These are phyloP conservation scores for Babylonia areolata DNA, from an alignment of 1,140 invertebrate genomes.

Conservation along the genomic window DNA sequence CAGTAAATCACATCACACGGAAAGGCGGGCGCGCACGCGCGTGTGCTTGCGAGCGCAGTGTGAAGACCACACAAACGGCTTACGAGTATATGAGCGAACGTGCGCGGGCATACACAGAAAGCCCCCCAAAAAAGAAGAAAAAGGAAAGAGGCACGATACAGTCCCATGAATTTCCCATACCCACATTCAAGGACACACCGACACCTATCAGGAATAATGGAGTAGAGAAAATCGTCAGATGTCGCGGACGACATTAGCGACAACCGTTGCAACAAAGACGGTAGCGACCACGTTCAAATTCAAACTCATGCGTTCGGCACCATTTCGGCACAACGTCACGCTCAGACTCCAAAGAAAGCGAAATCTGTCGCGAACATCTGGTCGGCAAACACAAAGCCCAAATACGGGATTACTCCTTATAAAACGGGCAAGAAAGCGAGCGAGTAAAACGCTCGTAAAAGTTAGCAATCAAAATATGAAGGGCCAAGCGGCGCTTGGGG, in stretches of 20 bases:
- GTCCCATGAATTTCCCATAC: too few species aligned
- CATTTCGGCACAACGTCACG: too few species aligned
- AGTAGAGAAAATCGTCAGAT: neutral
- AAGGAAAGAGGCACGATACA: too few species aligned
- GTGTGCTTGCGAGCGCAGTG: too few species aligned
- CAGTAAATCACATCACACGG: too few species aligned
- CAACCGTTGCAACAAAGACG: neutral
- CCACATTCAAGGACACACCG: too few species aligned
- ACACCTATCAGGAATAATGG: neutral
- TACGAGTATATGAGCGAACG: too few species aligned
- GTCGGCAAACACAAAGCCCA: neutral
- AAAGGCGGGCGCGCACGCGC: too few species aligned
- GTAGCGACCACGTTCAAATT: neutral
- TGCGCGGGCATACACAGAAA: too few species aligned
- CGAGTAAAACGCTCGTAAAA: constrained; percentile 19
- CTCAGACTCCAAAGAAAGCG: neutral
- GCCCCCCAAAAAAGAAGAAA: too few species aligned
- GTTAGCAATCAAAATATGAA: neutral
- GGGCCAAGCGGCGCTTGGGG: neutral
- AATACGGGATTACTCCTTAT: neutral
- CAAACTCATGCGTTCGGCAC: neutral
- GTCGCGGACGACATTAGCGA: neutral
- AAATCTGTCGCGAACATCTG: neutral
- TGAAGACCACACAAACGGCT: too few species aligned
- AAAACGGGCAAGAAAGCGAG: neutral